Base-by-base conservation (phyloP, 2,888 invertebrate genomes). In the Galerucella calmariensis region DNA sequence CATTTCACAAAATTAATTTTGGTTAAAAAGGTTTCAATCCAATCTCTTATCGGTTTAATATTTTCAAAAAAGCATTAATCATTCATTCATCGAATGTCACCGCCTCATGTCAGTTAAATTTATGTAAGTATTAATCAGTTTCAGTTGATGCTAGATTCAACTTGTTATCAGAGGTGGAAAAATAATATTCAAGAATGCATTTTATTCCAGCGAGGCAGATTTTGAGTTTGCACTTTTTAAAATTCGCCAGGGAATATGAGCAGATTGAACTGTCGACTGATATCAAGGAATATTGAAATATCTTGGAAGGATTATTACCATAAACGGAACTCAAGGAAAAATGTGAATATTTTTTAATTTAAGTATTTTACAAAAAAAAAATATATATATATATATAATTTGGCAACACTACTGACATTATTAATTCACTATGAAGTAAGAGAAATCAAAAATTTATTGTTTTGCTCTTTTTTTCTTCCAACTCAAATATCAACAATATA, bases 231-330 rank as follows among this genome's bases (percentile, higher is more conserved):
- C 62, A 41, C 27, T 56, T 62, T 16, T n/a, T 41, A 62, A 62
- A 62, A 62, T 62, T 62, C 62, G 62, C 62, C n/a, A 2, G 62
- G 62, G 62, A 62, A 62, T 41, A 41, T 62, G 62, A 62, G 14
- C 35, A 62, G 35, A 62, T 62, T 62, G 62, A 62, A 62, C 16
- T 61, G 61, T 61, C 61, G 61, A 8, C 20, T 62, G 62, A 35
- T 35, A 35, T 62, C 62, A 35, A 35, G 41, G 62, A 62, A 62
- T 62, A 35, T 62, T 62, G 41, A 62, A 62, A 62, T 41, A 62
- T 6, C 62, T 11, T 41, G 62, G 12, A 41, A 62, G 62, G 62
- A 35, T 62, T 62, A 62, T 62, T 11, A 16, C 14, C 62, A 62
- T 62, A 3, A n/a, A 10, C 62, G 62, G 35, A 35, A 20, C 41